Conservation (phyloP, 2,113 vertebrate species). For the Brienomyrus brachyistius region DNA sequence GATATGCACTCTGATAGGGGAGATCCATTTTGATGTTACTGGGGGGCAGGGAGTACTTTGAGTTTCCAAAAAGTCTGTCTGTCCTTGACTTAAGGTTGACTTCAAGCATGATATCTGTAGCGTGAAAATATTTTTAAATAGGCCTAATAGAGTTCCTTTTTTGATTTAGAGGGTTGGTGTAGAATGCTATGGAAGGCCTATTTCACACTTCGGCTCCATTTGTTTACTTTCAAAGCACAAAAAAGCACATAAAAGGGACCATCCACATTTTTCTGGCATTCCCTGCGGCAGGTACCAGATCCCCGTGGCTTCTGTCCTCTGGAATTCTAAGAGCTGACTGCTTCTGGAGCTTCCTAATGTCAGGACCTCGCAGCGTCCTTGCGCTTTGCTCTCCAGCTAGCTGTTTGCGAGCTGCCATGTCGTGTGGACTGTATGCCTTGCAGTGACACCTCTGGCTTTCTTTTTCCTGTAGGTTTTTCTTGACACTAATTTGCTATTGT, state of each 20-base stretch:
- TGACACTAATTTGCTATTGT: conserved; percentile 11
- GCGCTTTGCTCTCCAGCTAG: too few species aligned
- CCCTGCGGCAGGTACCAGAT: not conserved
- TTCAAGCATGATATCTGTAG: not conserved
- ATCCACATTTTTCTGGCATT: not conserved
- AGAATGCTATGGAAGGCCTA: not conserved
- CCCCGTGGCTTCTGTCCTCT: not conserved
- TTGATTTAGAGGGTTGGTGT: not conserved
- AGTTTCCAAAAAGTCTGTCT: not conserved
- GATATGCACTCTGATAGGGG: not conserved
- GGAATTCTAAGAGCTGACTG: not conserved
- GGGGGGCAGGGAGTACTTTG: not conserved
- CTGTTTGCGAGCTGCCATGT: not conserved
- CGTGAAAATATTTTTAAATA: not conserved
- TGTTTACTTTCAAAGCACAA: not conserved
- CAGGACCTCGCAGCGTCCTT: not conserved
- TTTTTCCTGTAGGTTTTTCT: not conserved
- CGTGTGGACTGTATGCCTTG: too few species aligned
- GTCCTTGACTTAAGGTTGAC: not conserved
- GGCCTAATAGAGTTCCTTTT: not conserved
- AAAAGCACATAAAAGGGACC: not conserved
- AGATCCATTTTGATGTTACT: not conserved
- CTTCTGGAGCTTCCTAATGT: not conserved
- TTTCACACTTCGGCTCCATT: not conserved
- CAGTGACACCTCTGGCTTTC: not conserved